Evolutionary conservation across 1,140 invertebrate genomes (phyloP).

Genomic region (Apis cerana): DNA sequence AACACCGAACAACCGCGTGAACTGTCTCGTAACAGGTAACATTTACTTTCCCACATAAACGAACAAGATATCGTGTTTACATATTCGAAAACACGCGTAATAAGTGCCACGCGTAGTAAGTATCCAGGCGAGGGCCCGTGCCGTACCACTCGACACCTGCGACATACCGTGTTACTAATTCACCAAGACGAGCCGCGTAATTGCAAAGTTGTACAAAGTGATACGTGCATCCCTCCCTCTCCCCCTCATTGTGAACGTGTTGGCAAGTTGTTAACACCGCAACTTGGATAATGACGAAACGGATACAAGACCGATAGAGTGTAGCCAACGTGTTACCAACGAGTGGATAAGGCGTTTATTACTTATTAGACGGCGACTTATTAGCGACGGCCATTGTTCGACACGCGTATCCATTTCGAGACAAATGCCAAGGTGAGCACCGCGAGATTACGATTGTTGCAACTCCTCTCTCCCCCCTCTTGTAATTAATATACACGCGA

Average conservation of each 20-base stretch:
- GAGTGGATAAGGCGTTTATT: conserved; percentile 28
- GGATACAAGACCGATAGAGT: too few relatives aligned
- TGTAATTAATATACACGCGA: conserved; percentile 70
- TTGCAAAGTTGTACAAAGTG: too few relatives aligned
- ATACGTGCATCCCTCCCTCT: too few relatives aligned
- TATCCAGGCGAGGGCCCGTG: not conserved
- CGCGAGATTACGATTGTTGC: conserved; percentile 60
- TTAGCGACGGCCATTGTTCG: conserved; percentile 73
- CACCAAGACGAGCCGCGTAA: not conserved
- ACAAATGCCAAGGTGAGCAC: conserved; percentile 74
- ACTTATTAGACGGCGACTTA: conserved; percentile 69
- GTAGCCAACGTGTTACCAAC: too few relatives aligned
- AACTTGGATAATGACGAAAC: conserved; percentile 20
- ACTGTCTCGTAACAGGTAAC: too few relatives aligned
- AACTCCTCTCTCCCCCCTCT: not conserved
- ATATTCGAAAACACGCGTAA: not conserved
- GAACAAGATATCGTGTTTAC: not conserved
- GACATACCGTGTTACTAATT: not conserved
- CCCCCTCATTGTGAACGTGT: too few relatives aligned
- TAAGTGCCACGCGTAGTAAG: not conserved
- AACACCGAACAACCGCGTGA: too few relatives aligned
- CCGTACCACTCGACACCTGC: not conserved
- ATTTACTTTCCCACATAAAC: not conserved
- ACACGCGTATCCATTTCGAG: conserved; percentile 72
- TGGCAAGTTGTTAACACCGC: conserved; percentile 11